Evolutionary conservation across 2,113 vertebrate genomes (phyloP).

Genomic region (Cyrtonyx montezumae): DNA sequence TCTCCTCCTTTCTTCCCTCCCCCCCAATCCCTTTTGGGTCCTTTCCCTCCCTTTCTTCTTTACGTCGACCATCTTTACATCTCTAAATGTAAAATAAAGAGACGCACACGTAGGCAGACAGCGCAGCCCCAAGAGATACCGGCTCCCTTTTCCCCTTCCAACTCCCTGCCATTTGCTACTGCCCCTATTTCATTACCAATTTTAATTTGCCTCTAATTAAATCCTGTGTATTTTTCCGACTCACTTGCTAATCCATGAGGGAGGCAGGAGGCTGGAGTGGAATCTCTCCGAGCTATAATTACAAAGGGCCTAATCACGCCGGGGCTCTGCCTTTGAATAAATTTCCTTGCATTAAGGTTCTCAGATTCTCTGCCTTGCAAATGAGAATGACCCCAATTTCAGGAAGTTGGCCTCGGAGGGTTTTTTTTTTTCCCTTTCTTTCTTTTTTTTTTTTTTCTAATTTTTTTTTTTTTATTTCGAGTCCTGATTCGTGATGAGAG

Average conservation of each 20-base stretch:
- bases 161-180: slow-evolving; percentile 92
- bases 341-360: slow-evolving; percentile 90
- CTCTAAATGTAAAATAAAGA: slow-evolving; percentile 82
- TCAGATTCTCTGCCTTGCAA: slow-evolving; percentile 98
- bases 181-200: slow-evolving; percentile 99
- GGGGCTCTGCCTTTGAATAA: slow-evolving; percentile 93
- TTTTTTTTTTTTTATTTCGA: slow-evolving; percentile 89
- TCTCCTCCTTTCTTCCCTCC: background rate
- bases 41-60: slow-evolving; percentile 68
- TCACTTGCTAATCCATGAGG: slow-evolving; percentile 97
- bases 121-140: slow-evolving; percentile 78
- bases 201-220: slow-evolving; percentile 99
- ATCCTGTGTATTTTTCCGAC: slow-evolving; percentile 99
- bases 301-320: slow-evolving; percentile 99
- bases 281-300: slow-evolving; percentile 98
- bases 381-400: slow-evolving; percentile 99
- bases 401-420: slow-evolving; percentile 92
- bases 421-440: slow-evolving; percentile 72
- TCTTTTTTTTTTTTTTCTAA: slow-evolving; percentile 73
- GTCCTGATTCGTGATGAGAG: slow-evolving; percentile 98
- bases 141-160: slow-evolving; percentile 79
- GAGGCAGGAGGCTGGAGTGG: slow-evolving; percentile 93
- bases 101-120: slow-evolving; percentile 74
- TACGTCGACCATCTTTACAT: slow-evolving; percentile 74
- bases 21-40: background rate